Evolutionary conservation across 2,797 vertebrate species (phyloP).

Genomic region (Premnoplex brunnescens): DNA sequence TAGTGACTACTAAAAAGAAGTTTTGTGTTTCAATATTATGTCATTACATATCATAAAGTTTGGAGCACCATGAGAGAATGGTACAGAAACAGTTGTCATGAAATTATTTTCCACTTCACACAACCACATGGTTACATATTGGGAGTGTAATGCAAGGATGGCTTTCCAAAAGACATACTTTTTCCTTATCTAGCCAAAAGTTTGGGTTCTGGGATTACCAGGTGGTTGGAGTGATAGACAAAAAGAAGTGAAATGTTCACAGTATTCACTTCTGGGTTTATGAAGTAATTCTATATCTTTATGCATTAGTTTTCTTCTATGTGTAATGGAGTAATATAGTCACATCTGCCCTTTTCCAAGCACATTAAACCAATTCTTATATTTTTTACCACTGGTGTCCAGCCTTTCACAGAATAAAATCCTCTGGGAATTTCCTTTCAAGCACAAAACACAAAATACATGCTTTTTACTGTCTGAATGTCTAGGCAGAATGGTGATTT

Average conservation of each 20-base stretch:
- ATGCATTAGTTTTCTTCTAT: not conserved
- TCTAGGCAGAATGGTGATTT: not conserved
- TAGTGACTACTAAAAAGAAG: not conserved
- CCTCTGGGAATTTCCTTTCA: not conserved
- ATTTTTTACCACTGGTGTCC: not conserved
- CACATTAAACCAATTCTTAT: not conserved
- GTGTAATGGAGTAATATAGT: not conserved
- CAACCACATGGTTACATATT: not conserved
- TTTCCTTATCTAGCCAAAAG: not conserved
- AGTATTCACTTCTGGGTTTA: conserved; percentile 7
- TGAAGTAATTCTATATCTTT: conserved; percentile 8
- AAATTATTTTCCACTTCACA: conserved; percentile 20
- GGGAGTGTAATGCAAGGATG: not conserved
- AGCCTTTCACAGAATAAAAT: not conserved
- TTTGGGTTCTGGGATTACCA: not conserved
- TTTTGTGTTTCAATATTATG: not conserved
- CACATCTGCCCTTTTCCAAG: conserved; percentile 17
- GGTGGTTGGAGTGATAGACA: conserved; percentile 3
- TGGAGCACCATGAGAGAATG: not conserved
- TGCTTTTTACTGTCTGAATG: not conserved
- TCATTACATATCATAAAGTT: not conserved
- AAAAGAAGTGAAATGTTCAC: not conserved
- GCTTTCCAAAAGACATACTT: not conserved
- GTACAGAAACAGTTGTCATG: not conserved
- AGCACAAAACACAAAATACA: not conserved